Conservation (phyloP, 1,140 invertebrate genomes). For the Drosophila truncata region DNA sequence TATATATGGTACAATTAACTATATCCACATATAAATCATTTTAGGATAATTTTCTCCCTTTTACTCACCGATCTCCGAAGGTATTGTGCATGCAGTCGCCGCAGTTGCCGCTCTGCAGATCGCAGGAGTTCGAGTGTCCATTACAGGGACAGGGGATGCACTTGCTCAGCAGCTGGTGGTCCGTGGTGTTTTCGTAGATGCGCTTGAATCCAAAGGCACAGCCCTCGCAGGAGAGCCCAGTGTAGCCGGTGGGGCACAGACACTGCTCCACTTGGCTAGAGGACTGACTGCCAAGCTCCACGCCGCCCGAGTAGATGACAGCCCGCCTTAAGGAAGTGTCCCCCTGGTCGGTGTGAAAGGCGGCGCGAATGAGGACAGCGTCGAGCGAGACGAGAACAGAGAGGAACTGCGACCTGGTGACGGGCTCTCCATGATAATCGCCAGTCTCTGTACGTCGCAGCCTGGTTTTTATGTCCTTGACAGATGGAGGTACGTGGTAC, state of each 20-base stretch:
- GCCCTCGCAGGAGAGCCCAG: slow-evolving; percentile 93
- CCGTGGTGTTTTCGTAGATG: slow-evolving; percentile 87
- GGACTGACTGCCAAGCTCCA: slow-evolving; percentile 66
- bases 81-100: slow-evolving; percentile 90
- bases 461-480: slow-evolving; percentile 88
- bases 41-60: rapidly evolving
- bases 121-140: slow-evolving; percentile 93
- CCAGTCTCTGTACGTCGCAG: slow-evolving; percentile 86
- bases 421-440: slow-evolving; percentile 87
- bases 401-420: slow-evolving; percentile 92
- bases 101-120: slow-evolving; percentile 92
- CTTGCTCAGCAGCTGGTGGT: slow-evolving; percentile 86
- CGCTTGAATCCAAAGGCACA: slow-evolving; percentile 95
- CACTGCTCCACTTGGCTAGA: slow-evolving; percentile 88
- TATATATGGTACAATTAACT: too few species aligned
- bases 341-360: slow-evolving; percentile 97
- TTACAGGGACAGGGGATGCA: slow-evolving; percentile 96
- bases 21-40: neutral
- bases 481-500: slow-evolving; percentile 89
- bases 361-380: slow-evolving; percentile 93
- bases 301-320: slow-evolving; percentile 78
- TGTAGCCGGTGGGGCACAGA: slow-evolving; percentile 88
- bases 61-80: slow-evolving; percentile 86
- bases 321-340: slow-evolving; percentile 88
- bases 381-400: slow-evolving; percentile 93